These are phyloP conservation scores for Octonoba sinensis DNA, from an alignment of 2,888 invertebrate species.

Conservation along the genomic window DNA sequence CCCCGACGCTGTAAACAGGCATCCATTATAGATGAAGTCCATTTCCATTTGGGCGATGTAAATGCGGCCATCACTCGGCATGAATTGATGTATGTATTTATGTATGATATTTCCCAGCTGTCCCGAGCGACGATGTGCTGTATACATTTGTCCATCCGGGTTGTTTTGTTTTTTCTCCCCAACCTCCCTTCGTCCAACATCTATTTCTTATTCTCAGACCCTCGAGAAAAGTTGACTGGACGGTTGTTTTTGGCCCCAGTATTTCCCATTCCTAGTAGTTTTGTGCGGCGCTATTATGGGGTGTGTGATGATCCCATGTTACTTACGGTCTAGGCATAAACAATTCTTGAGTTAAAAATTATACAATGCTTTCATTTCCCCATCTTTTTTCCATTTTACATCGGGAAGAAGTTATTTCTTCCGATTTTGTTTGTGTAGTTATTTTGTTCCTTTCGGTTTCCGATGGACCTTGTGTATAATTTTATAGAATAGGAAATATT, in stretches of 20 bases:
- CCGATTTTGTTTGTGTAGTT: too few species aligned
- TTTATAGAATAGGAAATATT: too few species aligned
- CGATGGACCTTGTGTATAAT: too few species aligned
- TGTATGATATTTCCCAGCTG: constrained; percentile 64
- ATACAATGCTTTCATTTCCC: constrained; percentile 38
- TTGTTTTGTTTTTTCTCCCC: constrained; percentile 36
- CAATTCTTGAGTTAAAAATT: constrained; percentile 59
- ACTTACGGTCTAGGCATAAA: constrained; percentile 36
- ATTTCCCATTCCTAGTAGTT: constrained; percentile 5
- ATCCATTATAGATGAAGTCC: constrained; percentile 64
- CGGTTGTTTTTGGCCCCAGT: not conserved
- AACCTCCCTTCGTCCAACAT: not conserved
- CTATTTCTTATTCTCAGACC: constrained; percentile 18
- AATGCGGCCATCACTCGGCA: constrained; percentile 48
- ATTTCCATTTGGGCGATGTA: constrained; percentile 60
- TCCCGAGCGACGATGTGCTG: constrained; percentile 61
- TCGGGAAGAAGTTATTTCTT: too few species aligned
- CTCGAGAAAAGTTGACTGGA: constrained; percentile 12
- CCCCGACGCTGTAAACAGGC: constrained; percentile 47
- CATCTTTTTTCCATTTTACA: not conserved
- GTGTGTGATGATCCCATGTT: constrained; percentile 13
- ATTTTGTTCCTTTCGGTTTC: too few species aligned
- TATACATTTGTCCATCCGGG: constrained; percentile 46
- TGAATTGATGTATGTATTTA: constrained; percentile 65
- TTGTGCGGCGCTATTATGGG: constrained; percentile 1